A percentile compares a stretch with the other conserved stretches of the same genome.
Conservation (phyloP, 2,888 invertebrate species). For the Harpalus rubripes region DNA sequence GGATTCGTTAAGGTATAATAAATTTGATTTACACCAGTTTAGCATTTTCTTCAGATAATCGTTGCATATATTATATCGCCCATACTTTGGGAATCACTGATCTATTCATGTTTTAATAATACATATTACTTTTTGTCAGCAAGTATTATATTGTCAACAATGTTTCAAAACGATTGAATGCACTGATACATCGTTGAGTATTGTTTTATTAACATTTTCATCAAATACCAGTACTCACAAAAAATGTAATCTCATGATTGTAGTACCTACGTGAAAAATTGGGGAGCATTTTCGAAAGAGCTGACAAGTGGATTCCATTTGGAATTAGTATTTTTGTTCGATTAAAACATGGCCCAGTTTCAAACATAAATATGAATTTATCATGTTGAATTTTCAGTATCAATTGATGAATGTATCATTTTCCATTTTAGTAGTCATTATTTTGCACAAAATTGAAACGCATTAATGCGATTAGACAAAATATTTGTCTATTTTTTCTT, state of each 20-base stretch:
- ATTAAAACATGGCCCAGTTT: conserved; percentile 2
- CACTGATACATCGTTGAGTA: not conserved
- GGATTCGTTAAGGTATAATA: too few relatives aligned
- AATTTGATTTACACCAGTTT: too few relatives aligned
- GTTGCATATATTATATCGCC: too few relatives aligned
- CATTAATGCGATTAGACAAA: too few relatives aligned
- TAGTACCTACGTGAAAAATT: not conserved
- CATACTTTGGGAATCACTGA: too few relatives aligned
- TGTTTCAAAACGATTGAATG: not conserved
- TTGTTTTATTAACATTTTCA: not conserved
- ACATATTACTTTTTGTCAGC: too few relatives aligned
- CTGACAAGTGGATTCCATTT: not conserved
- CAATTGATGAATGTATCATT: not conserved
- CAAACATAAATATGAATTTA: not conserved
- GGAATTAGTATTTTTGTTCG: not conserved
- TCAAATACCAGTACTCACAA: not conserved
- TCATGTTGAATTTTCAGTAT: not conserved
- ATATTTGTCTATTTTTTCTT: too few relatives aligned
- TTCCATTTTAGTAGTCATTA: not conserved
- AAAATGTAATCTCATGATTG: not conserved
- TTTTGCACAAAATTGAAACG: not conserved
- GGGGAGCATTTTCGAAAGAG: not conserved
- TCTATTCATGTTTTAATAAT: too few relatives aligned
- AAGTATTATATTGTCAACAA: not conserved
- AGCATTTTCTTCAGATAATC: too few relatives aligned